A percentile compares a stretch with the other conserved stretches of the same genome.
Conservation (phyloP, 2,888 invertebrate species). For the Drosophila peninsularis region DNA sequence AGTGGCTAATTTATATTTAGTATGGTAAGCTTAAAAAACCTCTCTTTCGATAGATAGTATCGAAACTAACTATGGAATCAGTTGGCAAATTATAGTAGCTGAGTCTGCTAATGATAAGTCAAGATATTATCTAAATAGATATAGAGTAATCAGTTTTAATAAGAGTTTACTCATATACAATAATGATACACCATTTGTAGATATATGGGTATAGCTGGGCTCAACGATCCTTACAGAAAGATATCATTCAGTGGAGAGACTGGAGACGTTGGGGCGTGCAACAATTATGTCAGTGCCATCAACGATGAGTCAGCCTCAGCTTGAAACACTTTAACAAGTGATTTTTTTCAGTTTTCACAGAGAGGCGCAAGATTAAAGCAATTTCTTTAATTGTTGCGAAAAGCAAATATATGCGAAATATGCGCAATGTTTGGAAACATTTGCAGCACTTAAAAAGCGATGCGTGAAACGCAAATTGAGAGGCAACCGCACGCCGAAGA, state of each 20-base stretch:
- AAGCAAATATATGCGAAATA: conserved; percentile 31
- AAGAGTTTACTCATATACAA: background rate
- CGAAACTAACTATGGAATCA: too few species aligned
- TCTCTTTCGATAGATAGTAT: too few species aligned
- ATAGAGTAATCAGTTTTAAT: too few species aligned
- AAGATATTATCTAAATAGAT: too few species aligned
- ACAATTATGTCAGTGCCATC: background rate
- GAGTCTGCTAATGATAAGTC: too few species aligned
- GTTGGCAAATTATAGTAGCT: too few species aligned
- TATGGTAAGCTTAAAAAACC: too few species aligned
- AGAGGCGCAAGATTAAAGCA: conserved; percentile 31
- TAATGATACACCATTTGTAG: background rate
- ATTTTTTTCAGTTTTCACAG: background rate
- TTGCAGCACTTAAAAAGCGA: conserved; percentile 32
- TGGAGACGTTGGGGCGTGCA: background rate
- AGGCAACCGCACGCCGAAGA: conserved; percentile 23
- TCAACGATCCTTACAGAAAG: background rate
- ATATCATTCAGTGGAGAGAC: background rate
- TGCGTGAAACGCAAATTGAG: conserved; percentile 40
- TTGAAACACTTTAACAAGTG: background rate
- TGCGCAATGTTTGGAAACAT: conserved; percentile 46
- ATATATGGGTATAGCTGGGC: background rate
- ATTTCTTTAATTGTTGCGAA: conserved; percentile 61
- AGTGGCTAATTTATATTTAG: too few species aligned
- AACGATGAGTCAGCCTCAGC: conserved; percentile 2